A percentile compares a stretch with the other conserved stretches of the same genome.
Conservation (phyloP, 1,140 invertebrate species). For the Atopsyche davidsoni region DNA sequence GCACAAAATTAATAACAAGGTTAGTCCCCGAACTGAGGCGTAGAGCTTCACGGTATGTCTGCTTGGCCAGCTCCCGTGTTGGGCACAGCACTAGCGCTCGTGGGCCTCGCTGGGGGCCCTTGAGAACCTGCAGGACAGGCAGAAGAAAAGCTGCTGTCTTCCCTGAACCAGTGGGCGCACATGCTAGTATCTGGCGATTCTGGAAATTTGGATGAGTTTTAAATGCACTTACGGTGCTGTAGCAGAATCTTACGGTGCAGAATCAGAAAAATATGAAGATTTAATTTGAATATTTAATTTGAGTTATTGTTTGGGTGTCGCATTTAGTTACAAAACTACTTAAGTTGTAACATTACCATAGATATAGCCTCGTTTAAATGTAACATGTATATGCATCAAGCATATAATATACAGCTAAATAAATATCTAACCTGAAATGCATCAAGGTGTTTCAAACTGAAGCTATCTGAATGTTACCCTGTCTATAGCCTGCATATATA, state of each 20-base stretch:
- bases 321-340: too few relatives aligned
- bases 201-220: too few relatives aligned
- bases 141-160: slow-evolving; percentile 85
- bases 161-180: slow-evolving; percentile 86
- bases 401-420: too few relatives aligned
- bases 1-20: slow-evolving; percentile 42
- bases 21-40: slow-evolving; percentile 67
- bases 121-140: slow-evolving; percentile 67
- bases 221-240: background rate
- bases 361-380: too few relatives aligned
- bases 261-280: slow-evolving; percentile 10
- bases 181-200: slow-evolving; percentile 82
- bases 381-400: too few relatives aligned
- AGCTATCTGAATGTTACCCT: too few relatives aligned
- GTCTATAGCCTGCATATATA: too few relatives aligned
- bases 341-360: too few relatives aligned
- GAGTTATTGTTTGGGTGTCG: too few relatives aligned
- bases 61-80: slow-evolving; percentile 87
- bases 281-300: too few relatives aligned
- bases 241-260: background rate
- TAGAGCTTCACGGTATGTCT: slow-evolving; percentile 79
- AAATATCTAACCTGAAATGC: too few relatives aligned
- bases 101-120: slow-evolving; percentile 63
- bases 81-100: slow-evolving; percentile 85
- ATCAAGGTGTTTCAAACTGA: slow-evolving; percentile 3